A percentile compares a stretch with the other conserved stretches of the same genome.
Evolutionary conservation across 2,888 invertebrate genomes (phyloP).

Genomic region (Colletes collaris): DNA sequence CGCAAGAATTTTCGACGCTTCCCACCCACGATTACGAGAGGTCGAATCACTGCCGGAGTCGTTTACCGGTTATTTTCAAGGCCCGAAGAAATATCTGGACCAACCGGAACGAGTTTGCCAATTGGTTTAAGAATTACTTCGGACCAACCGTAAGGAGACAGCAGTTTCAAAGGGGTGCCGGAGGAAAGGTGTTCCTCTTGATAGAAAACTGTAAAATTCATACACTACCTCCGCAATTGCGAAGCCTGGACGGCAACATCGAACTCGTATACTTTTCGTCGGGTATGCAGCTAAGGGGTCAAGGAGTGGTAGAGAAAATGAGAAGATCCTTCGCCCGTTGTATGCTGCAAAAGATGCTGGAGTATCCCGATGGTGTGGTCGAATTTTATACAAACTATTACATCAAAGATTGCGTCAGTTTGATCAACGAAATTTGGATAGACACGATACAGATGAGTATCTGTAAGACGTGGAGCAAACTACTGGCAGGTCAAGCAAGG

Average conservation of each 20-base stretch:
- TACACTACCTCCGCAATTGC: neutral
- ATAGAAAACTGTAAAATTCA: neutral
- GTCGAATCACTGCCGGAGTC: neutral
- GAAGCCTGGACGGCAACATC: neutral
- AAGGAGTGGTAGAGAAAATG: neutral
- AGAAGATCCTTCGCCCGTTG: neutral
- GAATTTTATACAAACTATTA: conserved; percentile 1
- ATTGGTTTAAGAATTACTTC: neutral
- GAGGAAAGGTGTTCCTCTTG: neutral
- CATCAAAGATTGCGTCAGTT: neutral
- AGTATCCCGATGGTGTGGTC: neutral
- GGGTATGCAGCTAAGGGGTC: neutral
- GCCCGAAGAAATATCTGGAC: neutral
- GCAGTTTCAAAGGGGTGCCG: neutral
- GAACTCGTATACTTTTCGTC: neutral
- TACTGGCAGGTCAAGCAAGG: no score
- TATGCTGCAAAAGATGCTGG: neutral
- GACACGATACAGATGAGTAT: neutral
- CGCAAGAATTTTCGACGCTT: neutral
- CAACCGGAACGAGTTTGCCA: neutral
- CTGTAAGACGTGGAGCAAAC: no score
- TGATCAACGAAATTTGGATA: neutral
- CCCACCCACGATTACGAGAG: neutral
- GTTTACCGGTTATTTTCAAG: neutral
- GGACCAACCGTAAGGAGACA: neutral